phyloP scores from a whole-genome alignment of 64 coral and sea anemone genomes.

The Stichodactyla mertensii region DNA sequence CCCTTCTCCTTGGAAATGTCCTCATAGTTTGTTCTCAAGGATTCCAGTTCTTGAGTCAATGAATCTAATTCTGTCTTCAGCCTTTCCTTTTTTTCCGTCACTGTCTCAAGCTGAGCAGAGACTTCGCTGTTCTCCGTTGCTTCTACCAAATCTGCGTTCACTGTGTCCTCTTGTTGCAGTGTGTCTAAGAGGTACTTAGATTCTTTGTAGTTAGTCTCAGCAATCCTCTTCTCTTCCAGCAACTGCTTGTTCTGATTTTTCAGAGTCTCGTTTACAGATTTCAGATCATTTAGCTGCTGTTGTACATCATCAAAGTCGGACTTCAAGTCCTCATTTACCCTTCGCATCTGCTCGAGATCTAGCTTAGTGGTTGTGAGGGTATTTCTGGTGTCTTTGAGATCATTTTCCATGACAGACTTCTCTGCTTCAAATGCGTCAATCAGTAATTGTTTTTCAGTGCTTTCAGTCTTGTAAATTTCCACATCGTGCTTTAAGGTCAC shows the following conservation, averaged over 20 bases:
- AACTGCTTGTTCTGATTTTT: slow-evolving; percentile 54
- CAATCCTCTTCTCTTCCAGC: slow-evolving; percentile 28
- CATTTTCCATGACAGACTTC: slow-evolving; percentile 50
- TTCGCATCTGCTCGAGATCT: slow-evolving; percentile 26
- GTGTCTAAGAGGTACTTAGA: slow-evolving; percentile 56
- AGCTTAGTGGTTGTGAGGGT: slow-evolving; percentile 21
- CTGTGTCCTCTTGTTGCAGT: slow-evolving; percentile 50
- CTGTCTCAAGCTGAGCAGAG: not conserved
- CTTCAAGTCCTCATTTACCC: slow-evolving; percentile 45
- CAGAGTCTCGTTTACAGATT: slow-evolving; percentile 32
- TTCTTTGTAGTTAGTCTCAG: slow-evolving; percentile 64
- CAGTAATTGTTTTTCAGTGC: slow-evolving; percentile 8
- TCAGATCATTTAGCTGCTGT: slow-evolving; percentile 28
- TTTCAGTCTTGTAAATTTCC: not conserved
- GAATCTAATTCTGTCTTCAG: slow-evolving; percentile 31
- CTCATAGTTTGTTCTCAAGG: slow-evolving; percentile 33
- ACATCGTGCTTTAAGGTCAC: slow-evolving; percentile 24
- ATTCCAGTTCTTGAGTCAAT: slow-evolving; percentile 20
- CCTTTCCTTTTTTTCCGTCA: slow-evolving; percentile 40
- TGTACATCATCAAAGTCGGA: slow-evolving; percentile 32
- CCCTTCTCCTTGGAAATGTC: slow-evolving; percentile 33
- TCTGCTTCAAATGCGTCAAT: slow-evolving; percentile 59
- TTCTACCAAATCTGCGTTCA: slow-evolving; percentile 29
- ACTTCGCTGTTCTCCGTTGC: slow-evolving; percentile 6
- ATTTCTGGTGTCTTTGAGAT: slow-evolving; percentile 49